These are phyloP conservation scores for Rhadina sibilatrix DNA, from an alignment of 2,113 vertebrate genomes.

Conservation along the genomic window DNA sequence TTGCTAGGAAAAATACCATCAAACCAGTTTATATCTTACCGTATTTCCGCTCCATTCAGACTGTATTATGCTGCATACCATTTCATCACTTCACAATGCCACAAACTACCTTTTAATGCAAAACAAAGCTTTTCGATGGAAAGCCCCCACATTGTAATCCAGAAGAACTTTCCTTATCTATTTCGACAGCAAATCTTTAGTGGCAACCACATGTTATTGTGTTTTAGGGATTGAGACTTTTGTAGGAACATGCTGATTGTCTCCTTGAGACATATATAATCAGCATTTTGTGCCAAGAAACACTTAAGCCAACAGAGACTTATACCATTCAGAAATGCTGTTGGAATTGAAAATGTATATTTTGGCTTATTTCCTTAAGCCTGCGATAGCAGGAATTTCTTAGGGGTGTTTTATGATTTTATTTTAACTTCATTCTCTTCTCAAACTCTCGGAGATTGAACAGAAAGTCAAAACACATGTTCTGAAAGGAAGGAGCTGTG, in stretches of 20 bases:
- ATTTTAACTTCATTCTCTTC: constrained; percentile 13
- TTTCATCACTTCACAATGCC: constrained; percentile 63
- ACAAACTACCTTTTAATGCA: constrained; percentile 48
- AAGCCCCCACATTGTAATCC: constrained; percentile 59
- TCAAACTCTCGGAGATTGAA: constrained; percentile 3
- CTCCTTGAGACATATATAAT: constrained; percentile 54
- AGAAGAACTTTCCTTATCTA: constrained; percentile 59
- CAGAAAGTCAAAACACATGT: constrained; percentile 48
- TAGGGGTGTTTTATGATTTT: neutral
- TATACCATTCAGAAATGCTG: constrained; percentile 51
- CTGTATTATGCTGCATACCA: neutral
- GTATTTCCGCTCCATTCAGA: constrained; percentile 27
- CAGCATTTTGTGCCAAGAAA: constrained; percentile 64
- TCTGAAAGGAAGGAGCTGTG: neutral
- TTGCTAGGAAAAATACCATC: neutral
- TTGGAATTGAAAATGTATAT: constrained; percentile 53
- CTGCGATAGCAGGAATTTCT: constrained; percentile 33
- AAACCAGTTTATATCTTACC: neutral
- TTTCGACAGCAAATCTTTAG: constrained; percentile 65
- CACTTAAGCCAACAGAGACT: constrained; percentile 54
- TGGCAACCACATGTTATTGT: constrained; percentile 65
- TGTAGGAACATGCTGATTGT: constrained; percentile 52
- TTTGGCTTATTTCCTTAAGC: constrained; percentile 42
- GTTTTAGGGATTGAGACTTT: constrained; percentile 60
- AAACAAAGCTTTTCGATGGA: constrained; percentile 63